Conservation (phyloP, 2,888 invertebrate species). For the Xanthia icteritia region DNA sequence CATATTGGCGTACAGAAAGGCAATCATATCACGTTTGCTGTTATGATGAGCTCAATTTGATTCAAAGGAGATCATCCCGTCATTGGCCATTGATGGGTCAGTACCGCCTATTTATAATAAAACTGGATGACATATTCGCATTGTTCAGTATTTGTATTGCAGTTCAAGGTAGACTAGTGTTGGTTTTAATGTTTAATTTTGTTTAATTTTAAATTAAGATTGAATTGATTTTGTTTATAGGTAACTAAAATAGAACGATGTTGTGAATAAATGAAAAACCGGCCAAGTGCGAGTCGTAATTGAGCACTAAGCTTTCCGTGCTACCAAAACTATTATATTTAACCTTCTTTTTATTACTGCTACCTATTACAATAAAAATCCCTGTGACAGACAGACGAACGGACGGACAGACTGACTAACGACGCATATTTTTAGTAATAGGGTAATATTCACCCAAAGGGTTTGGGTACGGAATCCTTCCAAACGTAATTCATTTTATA, state of each 20-base stretch:
- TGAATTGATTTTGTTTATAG: background rate
- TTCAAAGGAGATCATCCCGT: conserved; percentile 39
- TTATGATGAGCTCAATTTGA: conserved; percentile 51
- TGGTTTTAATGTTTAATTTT: background rate
- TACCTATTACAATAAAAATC: background rate
- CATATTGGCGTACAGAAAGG: conserved; percentile 83
- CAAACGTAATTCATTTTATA: background rate
- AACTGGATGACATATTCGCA: background rate
- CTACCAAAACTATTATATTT: background rate
- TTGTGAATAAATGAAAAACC: background rate
- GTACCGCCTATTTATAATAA: conserved; percentile 3
- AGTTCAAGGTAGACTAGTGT: background rate
- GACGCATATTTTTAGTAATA: background rate
- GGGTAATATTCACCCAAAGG: background rate
- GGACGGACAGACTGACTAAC: too few species aligned
- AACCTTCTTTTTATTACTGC: background rate
- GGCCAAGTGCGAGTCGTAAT: background rate
- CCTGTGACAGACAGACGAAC: too few species aligned
- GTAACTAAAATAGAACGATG: background rate
- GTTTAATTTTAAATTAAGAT: background rate
- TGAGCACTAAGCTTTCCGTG: background rate
- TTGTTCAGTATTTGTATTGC: conserved; percentile 13
- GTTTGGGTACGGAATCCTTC: background rate
- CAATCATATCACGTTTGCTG: conserved; percentile 67
- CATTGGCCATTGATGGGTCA: background rate